These are phyloP conservation scores for Plebejus anna DNA, from an alignment of 2,888 invertebrate genomes.

Conservation along the genomic window DNA sequence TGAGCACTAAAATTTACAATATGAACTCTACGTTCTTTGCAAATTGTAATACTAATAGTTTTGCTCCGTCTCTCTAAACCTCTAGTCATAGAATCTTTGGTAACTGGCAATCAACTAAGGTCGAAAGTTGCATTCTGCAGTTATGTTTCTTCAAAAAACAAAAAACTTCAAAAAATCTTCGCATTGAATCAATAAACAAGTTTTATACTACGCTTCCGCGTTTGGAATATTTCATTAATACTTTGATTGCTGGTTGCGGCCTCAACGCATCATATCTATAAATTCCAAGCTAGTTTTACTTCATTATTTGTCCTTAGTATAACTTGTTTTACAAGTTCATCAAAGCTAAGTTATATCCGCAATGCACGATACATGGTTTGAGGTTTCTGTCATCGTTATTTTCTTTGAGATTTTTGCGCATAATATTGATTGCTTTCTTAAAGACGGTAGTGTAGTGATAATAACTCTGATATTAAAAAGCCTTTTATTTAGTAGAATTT, in stretches of 20 bases:
- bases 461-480: too few species aligned
- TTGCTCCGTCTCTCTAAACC: neutral
- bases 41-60: neutral
- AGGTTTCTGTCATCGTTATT: neutral
- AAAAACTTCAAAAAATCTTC: neutral
- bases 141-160: neutral
- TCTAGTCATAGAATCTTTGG: neutral
- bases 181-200: neutral
- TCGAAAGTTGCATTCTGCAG: neutral
- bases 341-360: constrained; percentile 8
- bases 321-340: constrained; percentile 14
- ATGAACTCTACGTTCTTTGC: too few species aligned
- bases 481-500: too few species aligned
- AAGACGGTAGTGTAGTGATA: too few species aligned
- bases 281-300: constrained; percentile 21
- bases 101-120: neutral
- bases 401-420: neutral
- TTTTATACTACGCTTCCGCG: neutral
- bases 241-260: neutral
- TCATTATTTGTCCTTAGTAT: constrained; percentile 5
- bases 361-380: neutral
- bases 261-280: constrained; percentile 19
- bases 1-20: too few species aligned
- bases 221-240: constrained; percentile 8
- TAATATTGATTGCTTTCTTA: neutral